Evolutionary conservation across 2,797 vertebrate genomes (phyloP).

Genomic region (Pachyuromys duprasi): DNA sequence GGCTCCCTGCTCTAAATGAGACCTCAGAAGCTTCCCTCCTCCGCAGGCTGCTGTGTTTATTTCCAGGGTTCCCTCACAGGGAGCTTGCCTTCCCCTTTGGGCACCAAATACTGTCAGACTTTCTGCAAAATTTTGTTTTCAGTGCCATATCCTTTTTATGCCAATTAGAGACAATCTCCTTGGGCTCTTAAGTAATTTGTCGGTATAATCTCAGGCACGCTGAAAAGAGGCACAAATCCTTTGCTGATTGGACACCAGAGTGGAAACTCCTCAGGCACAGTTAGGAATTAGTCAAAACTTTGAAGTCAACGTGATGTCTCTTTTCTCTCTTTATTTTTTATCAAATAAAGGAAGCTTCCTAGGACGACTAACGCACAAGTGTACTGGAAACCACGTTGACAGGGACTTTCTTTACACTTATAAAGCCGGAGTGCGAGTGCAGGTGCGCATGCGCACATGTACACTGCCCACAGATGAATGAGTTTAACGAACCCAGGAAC

Average conservation of each 20-base stretch:
- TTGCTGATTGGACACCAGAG: conserved; percentile 77
- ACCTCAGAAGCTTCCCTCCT: conserved; percentile 24
- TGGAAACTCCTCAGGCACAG: conserved; percentile 75
- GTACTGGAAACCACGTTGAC: conserved; percentile 69
- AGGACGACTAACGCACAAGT: conserved; percentile 53
- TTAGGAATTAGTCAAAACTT: conserved; percentile 75
- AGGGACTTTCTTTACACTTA: not conserved
- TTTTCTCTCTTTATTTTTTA: conserved; percentile 64
- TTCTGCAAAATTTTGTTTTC: conserved; percentile 74
- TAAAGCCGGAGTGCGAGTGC: not conserved
- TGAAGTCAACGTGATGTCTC: conserved; percentile 62
- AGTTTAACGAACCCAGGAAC: conserved; percentile 43
- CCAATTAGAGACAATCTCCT: conserved; percentile 84
- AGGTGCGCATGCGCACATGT: fast-evolving
- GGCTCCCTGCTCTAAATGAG: not conserved
- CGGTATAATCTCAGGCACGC: conserved; percentile 77
- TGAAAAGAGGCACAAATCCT: conserved; percentile 73
- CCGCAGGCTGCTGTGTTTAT: conserved; percentile 50
- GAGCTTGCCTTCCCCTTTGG: conserved; percentile 66
- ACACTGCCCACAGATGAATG: not conserved
- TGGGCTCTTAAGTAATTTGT: conserved; percentile 81
- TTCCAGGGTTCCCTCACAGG: conserved; percentile 1
- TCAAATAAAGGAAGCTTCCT: conserved; percentile 70
- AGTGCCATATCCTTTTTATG: conserved; percentile 75
- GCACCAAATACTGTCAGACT: conserved; percentile 69